These are phyloP conservation scores for Emys orbicularis DNA, from an alignment of 2,797 vertebrate genomes.

Conservation along the genomic window DNA sequence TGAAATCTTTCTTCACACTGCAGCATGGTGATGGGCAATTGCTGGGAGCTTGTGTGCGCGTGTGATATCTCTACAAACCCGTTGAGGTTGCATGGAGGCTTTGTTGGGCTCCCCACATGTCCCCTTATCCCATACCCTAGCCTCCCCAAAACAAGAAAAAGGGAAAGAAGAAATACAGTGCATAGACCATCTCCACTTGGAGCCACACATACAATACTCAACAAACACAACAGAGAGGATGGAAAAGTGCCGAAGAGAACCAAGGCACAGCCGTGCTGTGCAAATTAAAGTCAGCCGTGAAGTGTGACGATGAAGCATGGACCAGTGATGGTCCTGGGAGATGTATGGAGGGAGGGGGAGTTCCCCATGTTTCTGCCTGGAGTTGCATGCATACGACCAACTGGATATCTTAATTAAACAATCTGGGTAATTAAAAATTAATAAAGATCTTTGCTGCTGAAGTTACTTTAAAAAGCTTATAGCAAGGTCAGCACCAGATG, in stretches of 20 bases:
- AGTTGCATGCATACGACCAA: conserved; percentile 7
- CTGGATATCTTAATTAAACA: background rate
- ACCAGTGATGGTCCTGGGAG: background rate
- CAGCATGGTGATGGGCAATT: background rate
- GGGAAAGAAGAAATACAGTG: background rate
- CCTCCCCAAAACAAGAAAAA: background rate
- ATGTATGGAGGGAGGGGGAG: conserved; percentile 15
- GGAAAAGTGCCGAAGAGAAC: conserved; percentile 13
- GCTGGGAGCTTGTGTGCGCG: background rate
- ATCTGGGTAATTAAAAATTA: background rate
- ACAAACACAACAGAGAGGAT: background rate
- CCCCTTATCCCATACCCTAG: background rate
- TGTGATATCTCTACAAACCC: background rate
- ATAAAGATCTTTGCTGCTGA: conserved; percentile 32
- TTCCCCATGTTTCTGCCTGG: background rate
- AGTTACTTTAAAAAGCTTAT: background rate
- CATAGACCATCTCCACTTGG: background rate
- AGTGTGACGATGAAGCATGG: conserved; percentile 28
- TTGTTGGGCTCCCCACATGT: background rate
- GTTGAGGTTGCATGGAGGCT: background rate
- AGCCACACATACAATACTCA: background rate
- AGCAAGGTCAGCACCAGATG: background rate
- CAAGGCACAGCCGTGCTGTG: conserved; percentile 38
- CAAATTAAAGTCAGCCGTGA: background rate
- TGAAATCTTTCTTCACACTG: background rate